Percentiles rank a stretch among this genome's conserved stretches.
phyloP scores from a whole-genome alignment of 2,113 vertebrate species.

The Archocentrus centrarchus region DNA sequence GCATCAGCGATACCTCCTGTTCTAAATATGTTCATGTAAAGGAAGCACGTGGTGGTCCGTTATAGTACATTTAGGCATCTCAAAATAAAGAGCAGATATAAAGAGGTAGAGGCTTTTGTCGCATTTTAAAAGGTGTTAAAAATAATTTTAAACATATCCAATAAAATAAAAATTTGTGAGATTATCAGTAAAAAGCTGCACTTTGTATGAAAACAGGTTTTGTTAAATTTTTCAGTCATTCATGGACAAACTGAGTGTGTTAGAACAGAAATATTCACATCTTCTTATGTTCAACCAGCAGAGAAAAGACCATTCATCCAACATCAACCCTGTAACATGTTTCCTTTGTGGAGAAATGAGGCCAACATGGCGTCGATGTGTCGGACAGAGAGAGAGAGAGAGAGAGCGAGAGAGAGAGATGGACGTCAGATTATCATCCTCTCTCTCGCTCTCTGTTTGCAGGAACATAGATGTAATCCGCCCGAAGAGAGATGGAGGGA shows the following conservation, averaged over 20 bases:
- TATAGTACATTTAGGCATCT: too few relatives aligned
- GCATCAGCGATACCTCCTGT: too few relatives aligned
- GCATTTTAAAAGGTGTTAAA: not conserved
- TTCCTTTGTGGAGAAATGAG: conserved; percentile 59
- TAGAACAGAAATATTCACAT: not conserved
- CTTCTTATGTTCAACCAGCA: not conserved
- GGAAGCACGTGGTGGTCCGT: not conserved
- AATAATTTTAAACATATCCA: not conserved
- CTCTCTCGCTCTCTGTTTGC: conserved; percentile 15
- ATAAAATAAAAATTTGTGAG: not conserved
- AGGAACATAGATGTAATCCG: conserved; percentile 47
- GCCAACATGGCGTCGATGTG: conserved; percentile 73
- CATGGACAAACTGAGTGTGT: not conserved
- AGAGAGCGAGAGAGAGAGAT: conserved; percentile 21
- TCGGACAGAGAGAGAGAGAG: not conserved
- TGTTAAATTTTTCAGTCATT: too few relatives aligned
- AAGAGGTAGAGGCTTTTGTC: not conserved
- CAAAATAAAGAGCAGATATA: accelerated
- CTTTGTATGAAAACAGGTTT: not conserved
- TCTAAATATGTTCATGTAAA: not conserved
- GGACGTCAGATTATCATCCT: conserved; percentile 60
- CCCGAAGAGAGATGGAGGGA: conserved; percentile 32
- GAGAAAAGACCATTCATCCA: not conserved
- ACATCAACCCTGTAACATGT: not conserved
- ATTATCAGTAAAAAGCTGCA: not conserved